Conservation (phyloP, 2,888 invertebrate species). For the Himalopsyche japonica region DNA sequence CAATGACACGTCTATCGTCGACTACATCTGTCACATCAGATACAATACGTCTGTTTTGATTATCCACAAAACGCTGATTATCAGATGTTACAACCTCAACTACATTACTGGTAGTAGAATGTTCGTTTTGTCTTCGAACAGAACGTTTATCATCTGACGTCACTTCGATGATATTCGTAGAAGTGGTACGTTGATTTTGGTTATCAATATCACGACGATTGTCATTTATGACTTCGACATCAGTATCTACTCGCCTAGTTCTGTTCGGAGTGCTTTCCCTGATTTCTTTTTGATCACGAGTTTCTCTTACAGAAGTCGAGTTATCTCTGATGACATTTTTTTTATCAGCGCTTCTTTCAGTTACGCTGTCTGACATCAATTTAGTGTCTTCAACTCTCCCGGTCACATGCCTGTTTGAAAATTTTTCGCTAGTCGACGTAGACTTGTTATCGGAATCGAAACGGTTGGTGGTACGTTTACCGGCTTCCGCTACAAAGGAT, state of each 20-base stretch:
- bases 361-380: neutral
- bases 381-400: neutral
- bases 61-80: neutral
- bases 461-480: slow-evolving; percentile 10
- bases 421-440: slow-evolving; percentile 2
- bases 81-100: neutral
- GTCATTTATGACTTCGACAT: neutral
- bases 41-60: neutral
- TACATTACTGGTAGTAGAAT: neutral
- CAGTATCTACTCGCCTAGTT: neutral
- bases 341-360: neutral
- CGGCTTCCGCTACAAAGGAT: slow-evolving; percentile 28
- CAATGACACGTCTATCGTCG: neutral
- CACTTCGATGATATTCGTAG: neutral
- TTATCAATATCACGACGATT: neutral
- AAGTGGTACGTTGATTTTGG: neutral
- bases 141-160: neutral
- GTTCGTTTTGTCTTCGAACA: neutral
- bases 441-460: slow-evolving; percentile 8
- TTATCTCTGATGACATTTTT: neutral
- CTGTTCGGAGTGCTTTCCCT: neutral
- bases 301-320: neutral
- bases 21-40: neutral
- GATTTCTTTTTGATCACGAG: neutral
- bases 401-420: neutral